A percentile compares a stretch with the other conserved stretches of the same genome.
phyloP scores from a whole-genome alignment of 2,888 invertebrate genomes.

The Cryptocheilus praepositus region DNA sequence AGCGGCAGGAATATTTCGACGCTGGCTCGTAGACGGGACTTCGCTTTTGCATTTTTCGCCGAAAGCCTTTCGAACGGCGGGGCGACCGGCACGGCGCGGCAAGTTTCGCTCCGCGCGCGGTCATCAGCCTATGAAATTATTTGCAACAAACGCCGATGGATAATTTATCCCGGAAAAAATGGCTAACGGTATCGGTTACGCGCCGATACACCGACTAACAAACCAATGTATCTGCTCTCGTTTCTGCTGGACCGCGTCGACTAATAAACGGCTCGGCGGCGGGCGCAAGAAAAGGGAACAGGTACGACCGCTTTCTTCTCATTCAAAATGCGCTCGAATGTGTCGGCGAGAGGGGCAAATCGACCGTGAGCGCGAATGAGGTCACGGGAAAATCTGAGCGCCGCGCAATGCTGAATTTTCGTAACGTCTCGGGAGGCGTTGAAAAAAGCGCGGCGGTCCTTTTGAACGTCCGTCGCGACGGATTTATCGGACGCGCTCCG shows the following conservation, averaged over 20 bases:
- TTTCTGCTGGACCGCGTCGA: conserved; percentile 25
- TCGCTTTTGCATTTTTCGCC: too few species aligned
- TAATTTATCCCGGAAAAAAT: conserved; percentile 20
- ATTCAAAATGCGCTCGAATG: background rate
- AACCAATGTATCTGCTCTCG: conserved; percentile 44
- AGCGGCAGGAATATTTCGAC: too few species aligned
- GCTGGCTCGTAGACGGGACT: too few species aligned
- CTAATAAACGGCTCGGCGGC: conserved; percentile 4
- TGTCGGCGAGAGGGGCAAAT: background rate
- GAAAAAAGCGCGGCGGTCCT: too few species aligned
- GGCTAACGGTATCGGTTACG: conserved; percentile 43
- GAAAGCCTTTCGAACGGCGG: too few species aligned
- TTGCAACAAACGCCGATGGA: conserved; percentile 9
- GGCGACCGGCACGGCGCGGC: too few species aligned
- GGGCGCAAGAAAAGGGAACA: conserved; percentile 13
- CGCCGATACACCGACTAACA: conserved; percentile 43
- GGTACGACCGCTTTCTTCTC: conserved; percentile 11
- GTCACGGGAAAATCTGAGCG: background rate
- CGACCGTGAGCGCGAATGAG: background rate
- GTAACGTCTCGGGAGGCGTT: too few species aligned
- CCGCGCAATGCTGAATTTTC: too few species aligned
- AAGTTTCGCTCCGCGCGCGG: too few species aligned
- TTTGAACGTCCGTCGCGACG: too few species aligned
- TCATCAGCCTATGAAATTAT: background rate
- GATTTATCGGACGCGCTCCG: too few species aligned